Conservation (phyloP, 1,140 invertebrate genomes). For the Telenomus remus region DNA sequence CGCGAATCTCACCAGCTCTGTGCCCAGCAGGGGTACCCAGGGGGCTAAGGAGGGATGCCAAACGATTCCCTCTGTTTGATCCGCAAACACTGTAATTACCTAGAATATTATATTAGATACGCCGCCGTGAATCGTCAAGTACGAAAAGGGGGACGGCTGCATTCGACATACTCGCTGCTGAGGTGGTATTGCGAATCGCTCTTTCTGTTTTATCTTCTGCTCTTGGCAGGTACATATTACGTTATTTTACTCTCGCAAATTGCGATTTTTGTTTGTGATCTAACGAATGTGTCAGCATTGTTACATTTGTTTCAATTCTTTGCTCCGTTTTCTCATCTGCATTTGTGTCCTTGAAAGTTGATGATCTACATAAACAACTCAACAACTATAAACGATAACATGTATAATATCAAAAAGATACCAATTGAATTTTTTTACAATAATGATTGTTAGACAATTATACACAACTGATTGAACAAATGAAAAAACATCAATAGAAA, state of each 20-base stretch:
- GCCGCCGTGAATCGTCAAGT: constrained; percentile 62
- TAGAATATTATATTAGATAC: constrained; percentile 75
- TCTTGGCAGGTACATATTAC: constrained; percentile 63
- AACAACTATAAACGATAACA: no score
- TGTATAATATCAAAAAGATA: no score
- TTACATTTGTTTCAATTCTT: not conserved
- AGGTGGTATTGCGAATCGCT: constrained; percentile 48
- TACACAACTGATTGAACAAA: no score
- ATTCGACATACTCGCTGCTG: constrained; percentile 38
- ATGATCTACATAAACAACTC: no score
- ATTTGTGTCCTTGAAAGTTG: no score
- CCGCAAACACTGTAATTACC: constrained; percentile 76
- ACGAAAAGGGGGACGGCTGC: constrained; percentile 47
- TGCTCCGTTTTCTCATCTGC: not conserved
- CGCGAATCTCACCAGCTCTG: constrained; percentile 63
- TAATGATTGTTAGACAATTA: no score
- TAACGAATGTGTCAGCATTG: not conserved
- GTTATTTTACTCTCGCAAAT: constrained; percentile 35
- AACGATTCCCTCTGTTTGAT: constrained; percentile 74
- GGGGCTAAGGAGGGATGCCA: constrained; percentile 58
- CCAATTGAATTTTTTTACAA: no score
- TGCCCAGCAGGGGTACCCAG: constrained; percentile 39
- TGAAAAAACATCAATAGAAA: no score
- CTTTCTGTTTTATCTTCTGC: constrained; percentile 51
- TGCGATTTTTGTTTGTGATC: constrained; percentile 22